Conservation (phyloP, 2,888 invertebrate genomes). For the Venusia cambrica region DNA sequence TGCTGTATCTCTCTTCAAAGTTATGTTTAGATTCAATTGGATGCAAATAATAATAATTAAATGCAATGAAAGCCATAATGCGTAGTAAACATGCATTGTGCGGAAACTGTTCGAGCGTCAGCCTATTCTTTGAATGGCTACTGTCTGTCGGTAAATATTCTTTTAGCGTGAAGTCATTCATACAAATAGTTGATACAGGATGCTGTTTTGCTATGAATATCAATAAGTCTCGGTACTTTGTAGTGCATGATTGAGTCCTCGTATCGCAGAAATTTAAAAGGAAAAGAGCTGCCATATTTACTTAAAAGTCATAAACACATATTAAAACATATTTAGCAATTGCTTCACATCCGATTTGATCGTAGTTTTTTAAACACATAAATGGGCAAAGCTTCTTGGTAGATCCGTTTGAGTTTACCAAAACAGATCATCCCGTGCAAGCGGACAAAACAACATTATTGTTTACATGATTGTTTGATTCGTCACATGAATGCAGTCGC, state of each 20-base stretch:
- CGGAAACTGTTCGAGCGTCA: constrained; percentile 12
- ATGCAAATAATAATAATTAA: constrained; percentile 6
- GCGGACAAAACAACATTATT: constrained; percentile 62
- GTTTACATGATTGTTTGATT: constrained; percentile 68
- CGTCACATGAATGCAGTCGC: constrained; percentile 53
- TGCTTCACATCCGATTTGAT: too few species aligned
- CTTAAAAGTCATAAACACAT: too few species aligned
- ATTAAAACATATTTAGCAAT: too few species aligned
- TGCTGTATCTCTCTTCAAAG: too few species aligned
- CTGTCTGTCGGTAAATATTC: constrained; percentile 40
- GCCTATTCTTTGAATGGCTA: constrained; percentile 44
- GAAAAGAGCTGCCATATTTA: background rate
- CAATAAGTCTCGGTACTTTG: constrained; percentile 2
- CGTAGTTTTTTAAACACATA: too few species aligned
- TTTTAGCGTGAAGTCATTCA: constrained; percentile 65
- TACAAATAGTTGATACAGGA: constrained; percentile 54
- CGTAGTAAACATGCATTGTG: constrained; percentile 20
- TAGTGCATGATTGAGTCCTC: too few species aligned
- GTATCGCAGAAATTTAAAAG: too few species aligned
- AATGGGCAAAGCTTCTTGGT: too few species aligned
- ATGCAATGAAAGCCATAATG: constrained; percentile 7
- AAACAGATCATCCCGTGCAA: constrained; percentile 47
- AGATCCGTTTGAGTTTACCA: too few species aligned
- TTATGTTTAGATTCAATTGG: constrained; percentile 2
- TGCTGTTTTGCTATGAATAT: constrained; percentile 31